Conservation (phyloP, 2,888 invertebrate species). For the Gnatocerus cornutus region DNA sequence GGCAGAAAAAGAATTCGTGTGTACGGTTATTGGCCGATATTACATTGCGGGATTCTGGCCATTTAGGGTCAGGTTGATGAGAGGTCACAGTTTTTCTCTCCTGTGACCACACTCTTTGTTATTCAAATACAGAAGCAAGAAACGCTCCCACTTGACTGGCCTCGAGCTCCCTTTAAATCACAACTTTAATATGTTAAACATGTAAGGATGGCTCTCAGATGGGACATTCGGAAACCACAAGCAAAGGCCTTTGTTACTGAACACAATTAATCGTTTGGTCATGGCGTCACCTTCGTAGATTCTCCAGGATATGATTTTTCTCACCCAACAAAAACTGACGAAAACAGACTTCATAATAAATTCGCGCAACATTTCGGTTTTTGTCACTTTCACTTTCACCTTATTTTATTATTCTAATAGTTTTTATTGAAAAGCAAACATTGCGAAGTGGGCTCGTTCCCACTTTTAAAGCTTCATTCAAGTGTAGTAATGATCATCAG, state of each 20-base stretch:
- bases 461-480: too few relatives aligned
- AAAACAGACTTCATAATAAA: background rate
- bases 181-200: background rate
- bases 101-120: background rate
- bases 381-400: constrained; percentile 16
- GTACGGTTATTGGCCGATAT: constrained; percentile 28
- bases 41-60: constrained; percentile 10
- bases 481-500: too few relatives aligned
- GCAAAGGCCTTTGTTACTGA: too few relatives aligned
- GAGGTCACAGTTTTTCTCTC: constrained; percentile 3
- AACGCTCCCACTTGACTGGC: background rate
- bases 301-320: too few relatives aligned
- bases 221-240: too few relatives aligned
- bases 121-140: background rate
- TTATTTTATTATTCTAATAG: background rate
- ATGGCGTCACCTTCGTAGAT: too few relatives aligned
- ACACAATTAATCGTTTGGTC: too few relatives aligned
- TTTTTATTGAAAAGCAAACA: constrained; percentile 5
- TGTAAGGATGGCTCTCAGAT: background rate
- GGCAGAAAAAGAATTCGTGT: constrained; percentile 12
- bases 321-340: too few relatives aligned
- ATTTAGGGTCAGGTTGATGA: constrained; percentile 9
- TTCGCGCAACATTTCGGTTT: constrained; percentile 2
- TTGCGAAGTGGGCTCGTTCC: too few relatives aligned
- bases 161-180: background rate